Percentiles rank a stretch among this genome's conserved stretches.
Conservation (phyloP, 2,797 vertebrate genomes). For the Neosilurus mollespiculum region DNA sequence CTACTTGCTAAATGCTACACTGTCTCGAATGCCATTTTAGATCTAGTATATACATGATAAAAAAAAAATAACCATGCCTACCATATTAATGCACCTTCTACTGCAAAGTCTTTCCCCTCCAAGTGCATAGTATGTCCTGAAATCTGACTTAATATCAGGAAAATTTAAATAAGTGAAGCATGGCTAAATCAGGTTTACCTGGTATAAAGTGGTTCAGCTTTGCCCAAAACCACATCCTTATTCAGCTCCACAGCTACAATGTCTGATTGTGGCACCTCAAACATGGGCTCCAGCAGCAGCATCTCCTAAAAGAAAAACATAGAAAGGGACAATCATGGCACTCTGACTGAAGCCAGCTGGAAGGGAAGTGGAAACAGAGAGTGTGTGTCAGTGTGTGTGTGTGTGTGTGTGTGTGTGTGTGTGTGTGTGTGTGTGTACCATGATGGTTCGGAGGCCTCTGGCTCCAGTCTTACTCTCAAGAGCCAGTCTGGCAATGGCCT, state of each 20-base stretch:
- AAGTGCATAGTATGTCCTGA: not conserved
- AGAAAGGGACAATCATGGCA: not conserved
- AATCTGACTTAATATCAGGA: not conserved
- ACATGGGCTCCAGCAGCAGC: conserved; percentile 86
- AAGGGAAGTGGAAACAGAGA: not conserved
- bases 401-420: not conserved
- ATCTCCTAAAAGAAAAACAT: conserved; percentile 72
- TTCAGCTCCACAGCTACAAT: conserved; percentile 84
- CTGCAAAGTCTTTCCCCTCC: not conserved
- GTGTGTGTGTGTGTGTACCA: conserved; percentile 67
- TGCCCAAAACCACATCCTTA: conserved; percentile 85
- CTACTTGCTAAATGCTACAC: not conserved
- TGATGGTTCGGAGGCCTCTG: conserved; percentile 85
- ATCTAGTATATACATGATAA: not conserved
- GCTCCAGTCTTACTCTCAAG: conserved; percentile 86
- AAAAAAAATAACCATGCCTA: not conserved
- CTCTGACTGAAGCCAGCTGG: not conserved
- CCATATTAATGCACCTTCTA: not conserved
- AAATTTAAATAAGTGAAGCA: not conserved
- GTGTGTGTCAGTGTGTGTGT: not conserved
- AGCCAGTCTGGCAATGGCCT: conserved; percentile 83
- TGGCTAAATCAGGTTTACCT: conserved; percentile 2
- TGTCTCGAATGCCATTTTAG: not conserved
- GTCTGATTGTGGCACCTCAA: conserved; percentile 88
- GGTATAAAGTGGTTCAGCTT: conserved; percentile 56